phyloP scores from a whole-genome alignment of 1,140 invertebrate species.

The Macrocentrus cingulum region DNA sequence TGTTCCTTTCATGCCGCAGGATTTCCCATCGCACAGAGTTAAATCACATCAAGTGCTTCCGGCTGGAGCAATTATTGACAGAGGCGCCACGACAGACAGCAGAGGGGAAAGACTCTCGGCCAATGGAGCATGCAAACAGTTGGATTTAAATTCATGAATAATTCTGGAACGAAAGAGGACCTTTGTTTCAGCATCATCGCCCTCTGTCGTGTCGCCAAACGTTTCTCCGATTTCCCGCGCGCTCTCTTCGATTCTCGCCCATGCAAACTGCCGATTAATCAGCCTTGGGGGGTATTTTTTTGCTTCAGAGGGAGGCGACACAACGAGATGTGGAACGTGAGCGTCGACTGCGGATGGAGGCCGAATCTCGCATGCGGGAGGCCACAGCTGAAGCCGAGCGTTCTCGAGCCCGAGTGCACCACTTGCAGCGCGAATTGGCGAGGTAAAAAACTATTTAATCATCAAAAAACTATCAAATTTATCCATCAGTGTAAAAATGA shows the following conservation, averaged over 20 bases:
- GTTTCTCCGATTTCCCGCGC: conserved; percentile 9
- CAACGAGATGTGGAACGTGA: conserved; percentile 66
- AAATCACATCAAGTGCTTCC: conserved; percentile 45
- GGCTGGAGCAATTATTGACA: conserved; percentile 39
- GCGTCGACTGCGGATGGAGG: conserved; percentile 61
- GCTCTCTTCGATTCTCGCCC: not conserved
- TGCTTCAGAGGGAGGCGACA: conserved; percentile 63
- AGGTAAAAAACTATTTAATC: conserved; percentile 50
- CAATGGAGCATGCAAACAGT: conserved; percentile 44
- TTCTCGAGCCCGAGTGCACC: conserved; percentile 59
- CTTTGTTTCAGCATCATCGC: conserved; percentile 18
- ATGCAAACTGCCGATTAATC: not conserved
- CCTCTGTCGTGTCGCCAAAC: no score
- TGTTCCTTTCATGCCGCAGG: no score
- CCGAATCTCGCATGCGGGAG: conserved; percentile 61
- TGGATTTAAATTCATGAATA: conserved; percentile 53
- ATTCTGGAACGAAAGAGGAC: conserved; percentile 34
- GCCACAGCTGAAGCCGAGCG: conserved; percentile 61
- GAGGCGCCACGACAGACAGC: not conserved
- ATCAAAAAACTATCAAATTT: no score
- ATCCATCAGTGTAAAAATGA: no score
- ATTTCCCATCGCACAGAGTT: no score
- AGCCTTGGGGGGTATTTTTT: conserved; percentile 23
- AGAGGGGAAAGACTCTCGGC: conserved; percentile 16
- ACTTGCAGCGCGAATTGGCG: conserved; percentile 62